Base-by-base conservation (phyloP, 2,888 invertebrate genomes). In the Diploptera punctata region DNA sequence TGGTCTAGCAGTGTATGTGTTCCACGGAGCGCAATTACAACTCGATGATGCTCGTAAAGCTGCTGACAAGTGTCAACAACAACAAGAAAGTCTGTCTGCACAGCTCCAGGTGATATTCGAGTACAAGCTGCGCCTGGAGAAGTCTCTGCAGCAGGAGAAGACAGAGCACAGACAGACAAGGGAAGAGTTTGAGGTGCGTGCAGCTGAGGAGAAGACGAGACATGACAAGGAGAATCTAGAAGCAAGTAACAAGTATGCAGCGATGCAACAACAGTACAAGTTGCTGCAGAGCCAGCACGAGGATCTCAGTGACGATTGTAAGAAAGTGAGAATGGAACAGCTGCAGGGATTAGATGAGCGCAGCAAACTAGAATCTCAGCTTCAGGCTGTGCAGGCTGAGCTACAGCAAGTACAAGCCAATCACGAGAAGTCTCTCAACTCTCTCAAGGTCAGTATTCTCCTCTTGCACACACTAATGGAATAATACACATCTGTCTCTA, bases 81-180 rank as follows among this genome's bases (percentile, higher is more conserved):
- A 87, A 76, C 86, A 88, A 76, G 88, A 89, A 76, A 86, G 87
- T 62, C 79, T 88, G 54, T 86, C 86, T 54, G 84, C 86, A 62
- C 86, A 88, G 77, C 78, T 89, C 74, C 87, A 89, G 83, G 86
- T 87, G 57, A 85, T 88, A 67, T 85, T 86, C 21, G 88, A 88
- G 76, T 87, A 87, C 75, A 89, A 89, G 79, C 82, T 85, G 74
- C 81, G 86, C 54, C 79, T 88, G 68, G 89, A 89, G 77, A 88
- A 87, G 77, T 86, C 86, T 19, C 78, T 88, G 31, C 87, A 87
- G 77, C 82, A 82, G 47, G 87, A 88, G 79, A 86, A 87, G 73
- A 82, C 82, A 3, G 87, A 87, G 73, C 86, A 87, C 76, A 81
- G 85, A 74, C 84, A 85, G 76, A 81, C 83, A 9, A 85, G 84